These are phyloP conservation scores for Nerophis lumbriciformis DNA, from an alignment of 2,113 vertebrate genomes.

Conservation along the genomic window DNA sequence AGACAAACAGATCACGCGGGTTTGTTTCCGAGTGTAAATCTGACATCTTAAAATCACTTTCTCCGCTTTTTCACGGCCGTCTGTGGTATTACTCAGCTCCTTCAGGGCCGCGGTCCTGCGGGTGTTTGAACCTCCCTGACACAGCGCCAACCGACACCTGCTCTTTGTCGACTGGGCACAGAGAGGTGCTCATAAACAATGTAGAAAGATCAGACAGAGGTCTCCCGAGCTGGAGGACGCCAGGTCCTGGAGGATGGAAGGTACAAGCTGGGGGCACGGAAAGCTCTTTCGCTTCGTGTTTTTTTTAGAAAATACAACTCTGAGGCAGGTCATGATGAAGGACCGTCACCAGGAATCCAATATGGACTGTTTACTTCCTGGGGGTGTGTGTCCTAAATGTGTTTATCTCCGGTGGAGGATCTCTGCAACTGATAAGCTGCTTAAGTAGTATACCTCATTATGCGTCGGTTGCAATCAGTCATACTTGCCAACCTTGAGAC, in stretches of 20 bases:
- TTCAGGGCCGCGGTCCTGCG: slow-evolving; percentile 6
- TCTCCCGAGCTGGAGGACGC: slow-evolving; percentile 32
- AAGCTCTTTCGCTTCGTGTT: too few relatives aligned
- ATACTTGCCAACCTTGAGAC: too few relatives aligned
- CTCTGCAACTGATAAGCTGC: too few relatives aligned
- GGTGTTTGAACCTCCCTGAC: slow-evolving; percentile 20
- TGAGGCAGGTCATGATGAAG: too few relatives aligned
- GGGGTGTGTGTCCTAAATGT: too few relatives aligned
- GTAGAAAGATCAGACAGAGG: slow-evolving; percentile 27
- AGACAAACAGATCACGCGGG: background rate
- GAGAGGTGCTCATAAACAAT: slow-evolving; percentile 13
- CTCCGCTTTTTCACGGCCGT: background rate
- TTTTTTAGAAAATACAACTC: too few relatives aligned
- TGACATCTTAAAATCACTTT: background rate
- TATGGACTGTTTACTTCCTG: background rate
- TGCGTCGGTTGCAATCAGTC: too few relatives aligned
- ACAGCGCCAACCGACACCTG: slow-evolving; percentile 15
- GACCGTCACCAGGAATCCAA: background rate
- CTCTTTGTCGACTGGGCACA: slow-evolving; percentile 17
- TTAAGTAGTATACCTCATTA: too few relatives aligned
- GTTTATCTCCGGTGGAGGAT: too few relatives aligned
- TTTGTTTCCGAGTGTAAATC: background rate
- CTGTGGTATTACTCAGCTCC: background rate
- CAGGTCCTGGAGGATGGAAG: slow-evolving; percentile 7
- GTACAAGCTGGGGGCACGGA: slow-evolving; percentile 23